Base-by-base conservation (phyloP, 2,797 vertebrate species). In the Anguilla marmorata region DNA sequence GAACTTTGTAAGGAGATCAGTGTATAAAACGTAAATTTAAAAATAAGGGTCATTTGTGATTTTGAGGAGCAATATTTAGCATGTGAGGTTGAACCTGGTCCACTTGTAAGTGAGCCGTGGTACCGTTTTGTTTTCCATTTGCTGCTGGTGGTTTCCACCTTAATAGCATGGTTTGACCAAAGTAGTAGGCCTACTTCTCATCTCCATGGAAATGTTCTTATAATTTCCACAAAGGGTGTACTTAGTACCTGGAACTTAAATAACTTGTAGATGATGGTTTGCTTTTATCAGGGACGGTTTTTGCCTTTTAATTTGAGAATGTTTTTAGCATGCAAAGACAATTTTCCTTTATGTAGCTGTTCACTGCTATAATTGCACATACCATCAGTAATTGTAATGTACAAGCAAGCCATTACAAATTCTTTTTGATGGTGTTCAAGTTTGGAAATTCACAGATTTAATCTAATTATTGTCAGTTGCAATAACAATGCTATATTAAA, bases 161-260 rank as follows among this genome's bases (percentile, higher is more conserved):
- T 79, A 45, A 79, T 79, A 45, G 74, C 74, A 79, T 7, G 74
- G 72, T 76, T 79, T 21, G 16, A 16, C 74, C 74, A 79, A 24
- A 79, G 33, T 21, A 41, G 12, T 27, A 63, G 60, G 60, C 63
- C n/a, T 79, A 45, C 74, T 79, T 45, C 11, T 45, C n/a, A 30
- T 30, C 33, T 79, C 37, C 74, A 45, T 79, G 33, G 74, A 79
- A 45, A 41, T 79, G 14, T 41, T 79, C 6, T 76, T 79, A 45
- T 79, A 19, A 19, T 16, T 79, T 7, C 1, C 41, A 79, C 3
- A 16, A 45, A 45, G 37, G 33, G 4, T 41, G 33, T 41, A 72
- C 69, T 69, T 69, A n/a, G n/a, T 69, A 76, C 37, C 30, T 76
- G 7, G 33, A 30, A 19, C 33, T 76, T 33, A 37, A 74, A 14